phyloP scores from a whole-genome alignment of 2,797 vertebrate species.

The Psittacula echo region DNA sequence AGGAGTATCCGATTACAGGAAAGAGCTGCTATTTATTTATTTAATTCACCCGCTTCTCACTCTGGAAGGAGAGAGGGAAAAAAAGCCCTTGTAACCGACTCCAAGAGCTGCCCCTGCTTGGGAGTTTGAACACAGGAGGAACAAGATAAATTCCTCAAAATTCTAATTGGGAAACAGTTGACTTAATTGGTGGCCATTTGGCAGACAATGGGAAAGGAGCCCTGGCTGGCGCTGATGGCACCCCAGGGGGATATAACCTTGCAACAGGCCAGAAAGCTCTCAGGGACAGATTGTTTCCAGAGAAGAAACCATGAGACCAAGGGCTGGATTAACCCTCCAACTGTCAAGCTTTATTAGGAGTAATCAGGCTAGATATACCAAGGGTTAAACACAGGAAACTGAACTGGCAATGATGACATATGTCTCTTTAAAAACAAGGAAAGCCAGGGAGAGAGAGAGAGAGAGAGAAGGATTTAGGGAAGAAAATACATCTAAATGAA shows the following conservation, averaged over 20 bases:
- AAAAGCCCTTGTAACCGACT: constrained; percentile 87
- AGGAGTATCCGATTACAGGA: constrained; percentile 95
- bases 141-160: constrained; percentile 95
- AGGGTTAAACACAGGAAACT: constrained; percentile 81
- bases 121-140: constrained; percentile 85
- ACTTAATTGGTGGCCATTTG: constrained; percentile 99
- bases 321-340: constrained; percentile 81
- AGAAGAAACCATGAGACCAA: constrained; percentile 92
- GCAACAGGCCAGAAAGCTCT: constrained; percentile 88
- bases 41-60: constrained; percentile 77
- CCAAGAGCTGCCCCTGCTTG: constrained; percentile 85
- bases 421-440: constrained; percentile 66
- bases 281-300: constrained; percentile 95
- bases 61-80: not conserved
- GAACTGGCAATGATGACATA: constrained; percentile 72
- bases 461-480: not conserved
- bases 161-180: constrained; percentile 99
- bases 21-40: constrained; percentile 87
- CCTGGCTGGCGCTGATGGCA: constrained; percentile 90
- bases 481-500: constrained; percentile 38
- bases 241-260: constrained; percentile 94
- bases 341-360: constrained; percentile 84
- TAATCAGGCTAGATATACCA: constrained; percentile 76
- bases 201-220: constrained; percentile 93
- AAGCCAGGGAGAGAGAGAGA: not conserved